Evolutionary conservation across 2,113 vertebrate genomes (phyloP), one percentile per base, ranked within the genome.

Genomic region (Labeo rohita): DNA sequence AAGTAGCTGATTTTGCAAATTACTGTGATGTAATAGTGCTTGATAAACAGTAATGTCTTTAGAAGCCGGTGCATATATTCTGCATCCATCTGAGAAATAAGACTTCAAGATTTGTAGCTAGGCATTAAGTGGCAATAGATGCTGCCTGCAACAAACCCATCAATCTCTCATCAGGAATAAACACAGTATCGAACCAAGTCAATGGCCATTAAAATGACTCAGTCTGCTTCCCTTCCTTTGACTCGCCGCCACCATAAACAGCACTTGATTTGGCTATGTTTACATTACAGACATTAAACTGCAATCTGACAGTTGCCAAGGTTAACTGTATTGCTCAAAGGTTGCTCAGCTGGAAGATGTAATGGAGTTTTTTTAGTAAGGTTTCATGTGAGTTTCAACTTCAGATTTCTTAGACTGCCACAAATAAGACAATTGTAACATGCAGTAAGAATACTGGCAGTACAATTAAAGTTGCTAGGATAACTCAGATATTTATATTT

Each of bases 191-290:
- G 80, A 84, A 79, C 91, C 87, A 52, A 86, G 56, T 90, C 86
- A 88, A n/a, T 88, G 88, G 83, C 90, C 90, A 91, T 92, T 92
- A 88, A 89, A 86, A 68, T 89, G 90, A 89, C 92, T 92, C 91
- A 88, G 87, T 83, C 68, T 85, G 82, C 73, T 84, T 86, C 87
- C 86, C 90, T 89, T 90, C 77, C 76, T 91, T 72, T 87, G 87
- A 92, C 89, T 87, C 80, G 39, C 73, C 87, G 10, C 66, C 84
- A 87, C 23, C 77, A 88, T 91, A 89, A 78, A 79, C 80, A 75
- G 65, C 84, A 56, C 59, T 82, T 49, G 80, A 74, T 73, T 84
- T 49, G 59, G 9, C 43, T 66, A 49, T 28, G 13, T 34, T 65
- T 61, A 68, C 61, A 68, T 68, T 81, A 49, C n/a, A 18, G 23